Base-by-base conservation (phyloP, 2,888 invertebrate species). In the Pseudolycoriella hygida region DNA sequence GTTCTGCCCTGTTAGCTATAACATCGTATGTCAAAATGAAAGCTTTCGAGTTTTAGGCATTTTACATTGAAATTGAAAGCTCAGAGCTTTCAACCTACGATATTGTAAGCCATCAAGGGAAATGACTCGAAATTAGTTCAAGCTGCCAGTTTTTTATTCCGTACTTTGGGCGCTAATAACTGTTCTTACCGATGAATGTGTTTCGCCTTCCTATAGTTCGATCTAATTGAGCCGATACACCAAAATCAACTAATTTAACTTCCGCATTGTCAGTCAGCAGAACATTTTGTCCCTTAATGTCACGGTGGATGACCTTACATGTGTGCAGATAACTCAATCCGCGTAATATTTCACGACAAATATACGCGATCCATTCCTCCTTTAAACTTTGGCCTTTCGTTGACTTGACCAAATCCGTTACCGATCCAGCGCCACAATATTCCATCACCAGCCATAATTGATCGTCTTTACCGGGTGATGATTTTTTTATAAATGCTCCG, bases 381-480 rank as follows among this genome's bases (percentile, higher is more conserved):
- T 96, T 97, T 55, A 98, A 72, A 52, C 88, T 88, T 64, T 92
- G 93, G 45, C 96, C 96, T 70, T 98, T 97, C 51, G 96, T 97
- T 51, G 94, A 94, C 72, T 98, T 99, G 45, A 99, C 97, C 62
- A 99, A 76, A 72, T 99, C 98, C 52, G 98, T 98, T 48, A 98
- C 93, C 46, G 96, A 96, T 69, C 82, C 96, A 64, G 96, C 97
- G 56, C 98, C 98, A 71, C 98, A 98, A 65, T 97, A 99, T 69
- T 98, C 98, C 98, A 98, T 99, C 49, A 99, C 97, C 66, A 97
- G 72, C 98, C 98, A 98, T 48, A 98, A 72, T 64, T 98, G 97
- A 68, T 99, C 98, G 70, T 98, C 97, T 71, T 97, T 97, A 40
- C 97, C 96, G 1, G 93, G 88, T 37, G 93, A 93, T 57, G 92